Evolutionary conservation across 2,888 invertebrate species (phyloP), one percentile per base, ranked within the genome.

Genomic region (Geophilus truncorum): DNA sequence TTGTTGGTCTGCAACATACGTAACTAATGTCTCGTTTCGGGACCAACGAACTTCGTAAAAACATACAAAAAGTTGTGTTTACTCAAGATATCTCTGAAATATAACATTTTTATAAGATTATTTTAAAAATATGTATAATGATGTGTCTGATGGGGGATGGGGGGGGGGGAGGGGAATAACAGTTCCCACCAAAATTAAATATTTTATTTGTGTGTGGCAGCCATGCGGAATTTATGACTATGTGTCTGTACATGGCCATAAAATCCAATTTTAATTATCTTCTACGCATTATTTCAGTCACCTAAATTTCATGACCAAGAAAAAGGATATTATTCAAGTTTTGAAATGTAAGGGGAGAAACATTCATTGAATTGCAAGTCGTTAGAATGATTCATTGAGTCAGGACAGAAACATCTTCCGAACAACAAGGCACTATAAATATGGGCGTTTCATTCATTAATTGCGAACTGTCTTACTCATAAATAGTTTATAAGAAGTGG

Each of bases 341-440:
- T 62, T 70, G 9, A 70, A 70, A 70, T 28, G 57, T 70, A 4
- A 70, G 25, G 25, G 70, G 70, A 23, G 25, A 23, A 23, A 25
- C 9, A 70, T 70, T 70, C 70, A 70, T 70, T 25, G 70, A 70
- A 70, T 70, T 7, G 70, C 25, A 70, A 70, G 70, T 70, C 70
- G 70, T 70, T 70, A 70, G 25, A 70, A 70, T 70, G 70, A 70
- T 70, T 70, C 12, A 70, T 70, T 70, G 28, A 70, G 70, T 70
- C n/a, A 70, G 28, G 70, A 70, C 70, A 70, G 25, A 6, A 70
- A 70, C 70, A 70, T 70, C 70, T 28, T 70, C 28, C 28, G 51
- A 70, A 70, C 28, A 70, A 70, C 70, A 70, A 70, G 28, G 70
- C 70, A 70, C 70, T 25, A 70, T 70, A 70, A 70, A 70, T 70